Percentiles rank a stretch among this genome's conserved stretches.
Evolutionary conservation across 2,797 vertebrate species (phyloP).

Genomic region (Acipenser transmontanus): DNA sequence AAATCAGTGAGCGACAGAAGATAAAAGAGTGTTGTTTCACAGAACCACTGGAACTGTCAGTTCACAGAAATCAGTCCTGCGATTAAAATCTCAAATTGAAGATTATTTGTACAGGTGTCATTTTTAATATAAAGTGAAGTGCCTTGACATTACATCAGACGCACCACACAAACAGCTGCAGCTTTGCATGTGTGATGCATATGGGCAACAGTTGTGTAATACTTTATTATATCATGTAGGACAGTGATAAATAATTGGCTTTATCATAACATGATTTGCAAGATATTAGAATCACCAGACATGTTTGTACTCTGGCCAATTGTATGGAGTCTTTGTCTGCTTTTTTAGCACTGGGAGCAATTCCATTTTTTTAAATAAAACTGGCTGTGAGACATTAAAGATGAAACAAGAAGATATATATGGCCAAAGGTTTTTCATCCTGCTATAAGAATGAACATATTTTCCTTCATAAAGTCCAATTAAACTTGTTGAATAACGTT

Average conservation of each 20-base stretch:
- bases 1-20: constrained; percentile 34
- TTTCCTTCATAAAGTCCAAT: no score
- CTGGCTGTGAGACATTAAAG: no score
- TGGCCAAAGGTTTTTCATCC: no score
- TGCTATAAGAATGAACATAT: no score
- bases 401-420: no score
- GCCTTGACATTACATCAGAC: constrained; percentile 66
- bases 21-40: constrained; percentile 50
- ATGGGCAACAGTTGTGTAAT: constrained; percentile 31
- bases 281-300: constrained; percentile 39
- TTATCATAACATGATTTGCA: constrained; percentile 41
- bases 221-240: constrained; percentile 52
- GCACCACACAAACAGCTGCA: constrained; percentile 62
- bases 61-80: no score
- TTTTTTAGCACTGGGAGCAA: no score
- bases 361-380: no score
- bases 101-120: constrained; percentile 77
- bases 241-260: constrained; percentile 55
- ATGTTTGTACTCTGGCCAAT: constrained; percentile 6
- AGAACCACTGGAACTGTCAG: constrained; percentile 49
- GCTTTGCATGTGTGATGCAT: constrained; percentile 51
- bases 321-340: no score
- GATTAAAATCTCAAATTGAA: constrained; percentile 67
- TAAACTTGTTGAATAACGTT: no score
- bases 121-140: constrained; percentile 70